A percentile compares a stretch with the other conserved stretches of the same genome.
Conservation (phyloP, 2,797 vertebrate species). For the Dipus sagitta region DNA sequence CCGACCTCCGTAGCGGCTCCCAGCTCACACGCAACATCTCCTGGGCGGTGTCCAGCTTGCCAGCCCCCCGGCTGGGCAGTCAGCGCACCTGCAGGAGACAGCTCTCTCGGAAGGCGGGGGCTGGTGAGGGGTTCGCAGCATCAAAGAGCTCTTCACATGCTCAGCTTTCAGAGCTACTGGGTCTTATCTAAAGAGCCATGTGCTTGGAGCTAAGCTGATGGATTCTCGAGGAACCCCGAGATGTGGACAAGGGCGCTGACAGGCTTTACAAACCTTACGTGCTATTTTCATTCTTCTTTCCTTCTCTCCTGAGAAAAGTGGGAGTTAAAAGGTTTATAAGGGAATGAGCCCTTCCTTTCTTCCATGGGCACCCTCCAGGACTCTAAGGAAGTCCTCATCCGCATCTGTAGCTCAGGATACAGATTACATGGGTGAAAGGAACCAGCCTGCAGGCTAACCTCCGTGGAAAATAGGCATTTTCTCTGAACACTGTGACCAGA, state of each 20-base stretch:
- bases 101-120: not conserved
- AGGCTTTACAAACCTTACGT: not conserved
- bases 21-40: not conserved
- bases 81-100: rapidly evolving
- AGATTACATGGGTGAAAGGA: too few species aligned
- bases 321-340: conserved; percentile 39
- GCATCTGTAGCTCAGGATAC: too few species aligned
- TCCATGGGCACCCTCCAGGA: not conserved
- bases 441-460: too few species aligned
- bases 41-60: not conserved
- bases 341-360: not conserved
- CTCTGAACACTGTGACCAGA: not conserved
- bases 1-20: not conserved
- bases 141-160: not conserved
- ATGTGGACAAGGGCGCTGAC: not conserved
- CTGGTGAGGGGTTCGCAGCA: not conserved
- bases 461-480: not conserved
- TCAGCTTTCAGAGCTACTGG: not conserved
- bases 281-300: not conserved
- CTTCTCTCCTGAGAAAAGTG: conserved; percentile 5
- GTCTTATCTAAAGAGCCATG: not conserved
- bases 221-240: conserved; percentile 7
- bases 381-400: too few species aligned
- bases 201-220: not conserved
- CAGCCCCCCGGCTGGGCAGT: not conserved